Evolutionary conservation across 2,797 vertebrate species (phyloP).

Genomic region (Cynodonichthys magdalenae): DNA sequence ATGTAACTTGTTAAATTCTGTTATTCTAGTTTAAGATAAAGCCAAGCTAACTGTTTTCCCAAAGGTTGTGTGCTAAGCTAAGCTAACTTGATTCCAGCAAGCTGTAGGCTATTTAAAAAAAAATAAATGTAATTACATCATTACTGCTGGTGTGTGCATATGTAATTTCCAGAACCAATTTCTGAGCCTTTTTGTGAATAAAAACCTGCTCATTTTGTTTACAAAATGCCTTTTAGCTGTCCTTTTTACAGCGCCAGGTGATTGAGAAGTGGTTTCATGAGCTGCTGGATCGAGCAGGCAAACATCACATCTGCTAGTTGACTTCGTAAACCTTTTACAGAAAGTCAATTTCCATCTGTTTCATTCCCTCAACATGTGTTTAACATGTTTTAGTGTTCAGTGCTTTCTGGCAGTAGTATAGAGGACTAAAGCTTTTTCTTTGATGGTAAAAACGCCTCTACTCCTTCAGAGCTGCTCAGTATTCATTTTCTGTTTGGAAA

Average conservation of each 20-base stretch:
- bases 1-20: no score
- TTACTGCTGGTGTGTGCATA: background rate
- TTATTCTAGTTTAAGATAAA: no score
- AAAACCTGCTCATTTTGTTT: background rate
- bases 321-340: constrained; percentile 33
- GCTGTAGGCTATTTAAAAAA: background rate
- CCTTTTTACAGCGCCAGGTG: constrained; percentile 5
- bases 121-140: background rate
- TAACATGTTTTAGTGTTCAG: constrained; percentile 28
- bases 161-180: constrained; percentile 7
- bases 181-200: background rate
- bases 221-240: constrained; percentile 8
- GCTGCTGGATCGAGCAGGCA: constrained; percentile 27
- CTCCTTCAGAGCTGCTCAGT: constrained; percentile 24
- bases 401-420: constrained; percentile 21
- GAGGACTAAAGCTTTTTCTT: constrained; percentile 20
- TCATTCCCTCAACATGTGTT: constrained; percentile 14
- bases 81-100: no score
- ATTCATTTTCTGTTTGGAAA: constrained; percentile 39
- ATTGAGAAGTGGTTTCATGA: constrained; percentile 17
- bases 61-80: no score
- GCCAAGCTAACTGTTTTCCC: no score
- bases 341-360: constrained; percentile 38
- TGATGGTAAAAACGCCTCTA: constrained; percentile 19
- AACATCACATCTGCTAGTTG: constrained; percentile 29